phyloP scores from a whole-genome alignment of 2,797 vertebrate species.

The Monodelphis domestica region DNA sequence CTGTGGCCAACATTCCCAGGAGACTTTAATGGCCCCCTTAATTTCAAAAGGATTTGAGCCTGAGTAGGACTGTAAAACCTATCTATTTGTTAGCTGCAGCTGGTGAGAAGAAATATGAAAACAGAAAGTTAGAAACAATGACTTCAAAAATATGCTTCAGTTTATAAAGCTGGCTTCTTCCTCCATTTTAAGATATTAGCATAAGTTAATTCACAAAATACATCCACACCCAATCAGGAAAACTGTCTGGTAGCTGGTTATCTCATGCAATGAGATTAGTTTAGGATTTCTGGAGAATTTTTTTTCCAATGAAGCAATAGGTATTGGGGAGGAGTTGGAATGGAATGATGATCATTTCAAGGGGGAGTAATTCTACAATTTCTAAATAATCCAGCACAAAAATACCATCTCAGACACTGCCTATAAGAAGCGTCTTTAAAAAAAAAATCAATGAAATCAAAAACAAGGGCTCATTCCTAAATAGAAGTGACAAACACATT shows the following conservation, averaged over 20 bases:
- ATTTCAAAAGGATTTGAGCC: conserved; percentile 4
- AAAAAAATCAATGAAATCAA: background rate
- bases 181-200: background rate
- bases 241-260: conserved; percentile 14
- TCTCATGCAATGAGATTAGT: conserved; percentile 7
- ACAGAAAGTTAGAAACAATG: background rate
- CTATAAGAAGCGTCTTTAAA: background rate
- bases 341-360: background rate
- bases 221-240: background rate
- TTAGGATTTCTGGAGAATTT: conserved; percentile 33
- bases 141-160: background rate
- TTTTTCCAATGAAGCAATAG: conserved; percentile 53
- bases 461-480: background rate
- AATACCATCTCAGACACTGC: background rate
- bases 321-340: background rate
- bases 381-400: background rate
- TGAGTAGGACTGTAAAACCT: conserved; percentile 5
- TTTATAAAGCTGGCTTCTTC: background rate
- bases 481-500: background rate
- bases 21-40: background rate
- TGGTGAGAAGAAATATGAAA: background rate
- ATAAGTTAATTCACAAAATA: conserved; percentile 15
- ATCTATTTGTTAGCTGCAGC: background rate
- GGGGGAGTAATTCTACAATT: background rate
- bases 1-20: background rate